Evolutionary conservation across 1,140 invertebrate genomes (phyloP), one percentile per base, ranked within the genome.

Genomic region (Heliothis virescens): DNA sequence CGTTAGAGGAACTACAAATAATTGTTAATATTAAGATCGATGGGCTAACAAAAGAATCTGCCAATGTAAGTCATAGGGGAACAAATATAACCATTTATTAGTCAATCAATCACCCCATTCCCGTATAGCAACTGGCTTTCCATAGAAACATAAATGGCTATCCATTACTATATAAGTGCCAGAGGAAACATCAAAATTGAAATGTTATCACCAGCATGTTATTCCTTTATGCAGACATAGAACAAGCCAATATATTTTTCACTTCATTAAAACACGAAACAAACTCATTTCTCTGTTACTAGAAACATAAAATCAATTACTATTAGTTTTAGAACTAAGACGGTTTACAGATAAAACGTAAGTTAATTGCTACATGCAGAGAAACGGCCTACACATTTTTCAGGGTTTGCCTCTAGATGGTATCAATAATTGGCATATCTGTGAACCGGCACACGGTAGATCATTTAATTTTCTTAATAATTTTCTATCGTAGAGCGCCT

Each of bases 401-500:
- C 90, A 86, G 86, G 83, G 78, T 59, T 59, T 74, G 78, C 78
- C 55, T 83, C 63, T 80, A 86, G 89, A 89, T 91, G 82, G 79
- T 92, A 92, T 92, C 92, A 92, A 91, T 94, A 93, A 93, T 93
- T 94, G 92, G 91, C 91, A 88, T 93, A 93, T 94, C 91, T 90
- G 86, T 91, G 86, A 87, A 89, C 87, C 84, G 84, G 86, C 87
- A 86, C 76, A 88, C 89, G 87, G 91, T 94, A 94, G 90, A 94
- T 93, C 93, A 94, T 94, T 94, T 94, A 93, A 93, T 94, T 94
- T 94, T 93, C 93, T 93, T 92, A 91, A 94, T 94, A 93, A 94
- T 93, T 93, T 93, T 93, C 92, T 94, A 94, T 94, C 92, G 90
- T 82, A 89, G 82, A 85, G 76, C 63, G 90, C 93, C 89, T 53